A percentile compares a stretch with the other conserved stretches of the same genome.
phyloP scores from a whole-genome alignment of 1,140 invertebrate species.

The Proctacanthus coquilletti region DNA sequence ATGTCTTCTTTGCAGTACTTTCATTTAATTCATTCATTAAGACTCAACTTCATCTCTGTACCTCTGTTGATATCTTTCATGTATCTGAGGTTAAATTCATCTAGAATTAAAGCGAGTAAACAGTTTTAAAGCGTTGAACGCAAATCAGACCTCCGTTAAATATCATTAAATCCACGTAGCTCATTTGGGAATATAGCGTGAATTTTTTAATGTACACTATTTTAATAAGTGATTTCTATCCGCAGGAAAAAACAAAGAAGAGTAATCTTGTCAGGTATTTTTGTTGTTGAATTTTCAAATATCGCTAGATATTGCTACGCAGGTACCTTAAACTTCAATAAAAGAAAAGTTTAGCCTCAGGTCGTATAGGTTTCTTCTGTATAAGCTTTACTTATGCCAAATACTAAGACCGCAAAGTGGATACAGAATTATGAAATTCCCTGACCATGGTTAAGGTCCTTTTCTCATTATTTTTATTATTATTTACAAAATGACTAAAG shows the following conservation, averaged over 20 bases:
- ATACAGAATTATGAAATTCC: too few species aligned
- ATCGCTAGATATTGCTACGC: background rate
- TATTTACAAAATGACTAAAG: background rate
- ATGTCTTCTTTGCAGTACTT: background rate
- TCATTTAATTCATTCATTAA: background rate
- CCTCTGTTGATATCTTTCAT: background rate
- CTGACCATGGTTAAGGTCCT: too few species aligned
- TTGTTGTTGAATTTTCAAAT: background rate
- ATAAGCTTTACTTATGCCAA: too few species aligned
- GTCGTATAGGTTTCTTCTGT: too few species aligned
- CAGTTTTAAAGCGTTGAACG: background rate
- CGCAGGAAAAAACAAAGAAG: background rate
- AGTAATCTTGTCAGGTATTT: background rate
- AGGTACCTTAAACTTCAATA: background rate
- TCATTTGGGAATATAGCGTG: too few species aligned
- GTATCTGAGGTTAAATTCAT: background rate
- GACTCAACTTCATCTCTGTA: background rate
- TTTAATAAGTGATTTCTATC: background rate
- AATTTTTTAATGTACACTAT: background rate
- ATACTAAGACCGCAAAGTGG: too few species aligned
- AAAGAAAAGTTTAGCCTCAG: conserved; percentile 1
- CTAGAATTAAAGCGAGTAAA: background rate
- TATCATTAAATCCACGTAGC: background rate
- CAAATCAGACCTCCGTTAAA: background rate
- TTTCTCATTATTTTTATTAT: background rate